Base-by-base conservation (phyloP, 2,113 vertebrate species). In the Collichthys lucidus region DNA sequence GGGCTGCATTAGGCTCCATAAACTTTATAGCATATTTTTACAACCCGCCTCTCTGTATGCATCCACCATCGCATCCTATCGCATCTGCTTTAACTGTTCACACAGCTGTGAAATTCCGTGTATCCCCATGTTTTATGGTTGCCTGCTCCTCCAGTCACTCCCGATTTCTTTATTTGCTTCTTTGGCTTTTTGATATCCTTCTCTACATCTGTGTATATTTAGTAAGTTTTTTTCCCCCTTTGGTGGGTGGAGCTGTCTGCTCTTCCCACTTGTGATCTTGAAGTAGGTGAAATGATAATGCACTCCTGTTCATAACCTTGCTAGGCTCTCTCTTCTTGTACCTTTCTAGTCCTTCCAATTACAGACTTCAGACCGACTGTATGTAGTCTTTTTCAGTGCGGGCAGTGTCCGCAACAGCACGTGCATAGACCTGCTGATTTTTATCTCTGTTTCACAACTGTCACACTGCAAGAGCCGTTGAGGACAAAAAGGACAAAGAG, bases 21-120 rank as follows among this genome's bases (percentile, higher is more conserved):
- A 94, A 94, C 86, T 94, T 94, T 93, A 93, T 92, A 76, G 90
- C 94, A 91, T 93, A 92, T 94, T 93, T 94, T 94, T 93, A 93
- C 93, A 92, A 87, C 92, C 90, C 78, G 79, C 85, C 90, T 92
- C 94, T 94, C 92, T 91, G 94, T 93, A 92, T 93, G 94, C 93
- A 90, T 86, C 91, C 89, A 80, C 91, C 89, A 94, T 92, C 90
- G 83, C 91, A 92, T 92, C 89, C 89, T 80, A 86, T 66, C 86
- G 86, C 91, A 91, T 93, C 93, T 93, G 94, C 92, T 93, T 94
- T 92, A 93, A 93, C 90, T 90, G 91, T 92, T 93, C 90, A 91
- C 89, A 87, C 90, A 93, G 91, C 93, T 93, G 93, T 92, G 90
- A 93, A 92, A 92, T 91, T 91, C 92, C 52, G 73, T 93, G 85